Evolutionary conservation across 1,140 invertebrate species (phyloP).

Genomic region (Drosophila sturtevanti): DNA sequence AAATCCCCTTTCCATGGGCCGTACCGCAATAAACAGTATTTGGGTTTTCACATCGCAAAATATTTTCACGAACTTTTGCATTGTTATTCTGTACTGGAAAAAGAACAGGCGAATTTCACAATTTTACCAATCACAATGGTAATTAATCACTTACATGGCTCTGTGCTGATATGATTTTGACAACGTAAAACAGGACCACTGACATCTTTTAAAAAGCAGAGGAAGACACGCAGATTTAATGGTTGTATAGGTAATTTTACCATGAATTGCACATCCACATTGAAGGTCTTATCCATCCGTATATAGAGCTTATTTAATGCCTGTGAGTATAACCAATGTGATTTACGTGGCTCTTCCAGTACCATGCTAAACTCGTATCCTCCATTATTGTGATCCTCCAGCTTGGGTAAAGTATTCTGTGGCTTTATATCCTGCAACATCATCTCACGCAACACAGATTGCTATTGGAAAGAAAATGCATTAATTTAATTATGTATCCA

Average conservation of each 20-base stretch:
- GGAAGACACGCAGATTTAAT: conserved; percentile 61
- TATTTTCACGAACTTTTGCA: conserved; percentile 41
- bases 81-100: conserved; percentile 36
- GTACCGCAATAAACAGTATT: conserved; percentile 60
- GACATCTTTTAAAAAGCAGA: conserved; percentile 71
- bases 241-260: conserved; percentile 67
- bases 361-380: conserved; percentile 66
- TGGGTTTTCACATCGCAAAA: conserved; percentile 74
- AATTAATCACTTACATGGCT: conserved; percentile 42
- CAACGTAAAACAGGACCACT: conserved; percentile 74
- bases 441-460: conserved; percentile 74
- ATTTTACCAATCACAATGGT: background rate
- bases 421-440: conserved; percentile 64
- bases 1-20: conserved; percentile 69
- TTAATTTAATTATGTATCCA: background rate
- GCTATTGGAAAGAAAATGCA: conserved; percentile 41
- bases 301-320: conserved; percentile 69
- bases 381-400: conserved; percentile 68
- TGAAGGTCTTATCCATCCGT: conserved; percentile 68
- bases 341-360: conserved; percentile 56
- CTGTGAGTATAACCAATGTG: conserved; percentile 61
- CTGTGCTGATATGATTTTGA: conserved; percentile 76
- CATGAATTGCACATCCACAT: conserved; percentile 67
- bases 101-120: background rate
- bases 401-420: conserved; percentile 64